Conservation (phyloP, 2,113 vertebrate species). For the Mohoua ochrocephala region DNA sequence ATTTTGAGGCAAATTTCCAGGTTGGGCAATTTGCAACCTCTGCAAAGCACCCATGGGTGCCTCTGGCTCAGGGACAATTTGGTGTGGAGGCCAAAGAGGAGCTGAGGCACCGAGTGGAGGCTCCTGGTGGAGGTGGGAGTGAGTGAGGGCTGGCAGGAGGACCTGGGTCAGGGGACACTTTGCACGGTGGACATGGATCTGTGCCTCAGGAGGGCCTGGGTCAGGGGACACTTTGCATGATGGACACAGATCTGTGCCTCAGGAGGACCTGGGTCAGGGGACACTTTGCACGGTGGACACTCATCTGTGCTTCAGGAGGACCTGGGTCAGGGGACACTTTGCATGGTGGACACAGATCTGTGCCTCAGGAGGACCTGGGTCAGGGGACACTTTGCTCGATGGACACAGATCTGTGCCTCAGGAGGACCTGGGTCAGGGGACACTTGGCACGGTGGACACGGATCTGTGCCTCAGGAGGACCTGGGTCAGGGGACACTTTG, state of each 20-base stretch:
- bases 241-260: too few species aligned
- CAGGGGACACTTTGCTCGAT: accelerated
- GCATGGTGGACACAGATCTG: not conserved
- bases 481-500: accelerated
- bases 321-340: not conserved
- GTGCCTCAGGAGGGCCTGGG: not conserved
- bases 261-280: accelerated
- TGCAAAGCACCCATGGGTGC: not conserved
- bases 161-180: not conserved
- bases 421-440: not conserved
- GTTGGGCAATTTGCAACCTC: not conserved
- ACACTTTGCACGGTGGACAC: not conserved
- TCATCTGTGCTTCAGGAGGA: too few species aligned
- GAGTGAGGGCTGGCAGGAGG: not conserved
- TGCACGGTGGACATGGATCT: not conserved
- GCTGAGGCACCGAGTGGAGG: not conserved
- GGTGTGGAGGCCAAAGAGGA: not conserved
- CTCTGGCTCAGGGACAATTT: accelerated
- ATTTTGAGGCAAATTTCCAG: not conserved
- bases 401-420: not conserved
- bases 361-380: not conserved
- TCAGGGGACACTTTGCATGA: too few species aligned
- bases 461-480: not conserved
- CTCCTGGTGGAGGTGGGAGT: not conserved
- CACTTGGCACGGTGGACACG: not conserved